Evolutionary conservation across 1,140 invertebrate species (phyloP).

Genomic region (Drosophila saltans): DNA sequence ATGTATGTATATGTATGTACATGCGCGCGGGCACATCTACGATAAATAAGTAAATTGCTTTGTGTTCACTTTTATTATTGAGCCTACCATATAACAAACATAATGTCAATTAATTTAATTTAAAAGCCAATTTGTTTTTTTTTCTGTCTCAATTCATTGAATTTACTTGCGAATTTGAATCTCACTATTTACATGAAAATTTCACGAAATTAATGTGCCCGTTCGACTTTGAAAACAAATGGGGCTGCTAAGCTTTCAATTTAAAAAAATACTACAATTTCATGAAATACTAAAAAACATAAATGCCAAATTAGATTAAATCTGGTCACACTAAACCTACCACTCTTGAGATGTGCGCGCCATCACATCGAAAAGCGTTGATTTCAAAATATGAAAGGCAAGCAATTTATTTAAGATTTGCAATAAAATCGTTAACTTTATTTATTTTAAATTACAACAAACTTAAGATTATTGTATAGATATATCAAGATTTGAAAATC

Average conservation of each 20-base stretch:
- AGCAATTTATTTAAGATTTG: too few relatives aligned
- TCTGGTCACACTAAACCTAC: background rate
- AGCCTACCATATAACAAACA: conserved; percentile 1
- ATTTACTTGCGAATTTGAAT: conserved; percentile 4
- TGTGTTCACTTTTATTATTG: background rate
- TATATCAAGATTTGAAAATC: background rate
- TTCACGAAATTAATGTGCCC: conserved; percentile 6
- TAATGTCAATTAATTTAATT: conserved; percentile 3
- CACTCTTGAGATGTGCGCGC: too few relatives aligned
- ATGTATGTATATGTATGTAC: conserved; percentile 18
- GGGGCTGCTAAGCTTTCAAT: conserved; percentile 1
- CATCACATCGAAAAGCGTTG: background rate
- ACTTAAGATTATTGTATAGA: background rate
- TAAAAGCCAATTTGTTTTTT: background rate
- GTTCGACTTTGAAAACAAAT: background rate
- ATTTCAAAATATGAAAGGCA: background rate
- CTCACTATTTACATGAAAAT: background rate
- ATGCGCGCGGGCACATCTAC: conserved; percentile 7
- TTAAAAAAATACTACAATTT: too few relatives aligned
- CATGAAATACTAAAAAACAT: background rate
- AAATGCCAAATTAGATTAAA: background rate
- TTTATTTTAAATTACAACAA: background rate
- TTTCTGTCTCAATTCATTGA: background rate
- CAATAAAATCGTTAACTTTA: too few relatives aligned
- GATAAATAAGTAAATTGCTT: background rate